These are phyloP conservation scores for Ormyrus labotus DNA, from an alignment of 2,888 invertebrate species.

Conservation along the genomic window DNA sequence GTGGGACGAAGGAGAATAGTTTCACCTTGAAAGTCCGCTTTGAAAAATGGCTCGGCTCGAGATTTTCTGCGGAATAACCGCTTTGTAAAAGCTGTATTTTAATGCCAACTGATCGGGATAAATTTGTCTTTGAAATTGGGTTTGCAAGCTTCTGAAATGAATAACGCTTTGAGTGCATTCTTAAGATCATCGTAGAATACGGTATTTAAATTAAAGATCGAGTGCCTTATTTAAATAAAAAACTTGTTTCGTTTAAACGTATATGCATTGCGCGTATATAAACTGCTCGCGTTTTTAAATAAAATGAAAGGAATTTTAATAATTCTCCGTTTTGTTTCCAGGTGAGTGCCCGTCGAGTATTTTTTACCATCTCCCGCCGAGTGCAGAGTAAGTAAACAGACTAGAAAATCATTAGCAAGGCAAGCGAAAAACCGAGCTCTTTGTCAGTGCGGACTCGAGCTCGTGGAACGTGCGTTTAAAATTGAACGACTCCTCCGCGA, in stretches of 20 bases:
- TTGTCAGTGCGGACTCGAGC: background rate
- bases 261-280: background rate
- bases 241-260: slow-evolving; percentile 12
- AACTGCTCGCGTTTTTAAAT: background rate
- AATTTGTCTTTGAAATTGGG: too few relatives aligned
- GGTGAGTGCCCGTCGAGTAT: background rate
- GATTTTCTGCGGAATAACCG: background rate
- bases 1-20: too few relatives aligned
- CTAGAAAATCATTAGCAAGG: too few relatives aligned
- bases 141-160: background rate
- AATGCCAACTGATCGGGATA: background rate
- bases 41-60: too few relatives aligned
- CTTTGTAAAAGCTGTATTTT: background rate
- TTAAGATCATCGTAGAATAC: background rate
- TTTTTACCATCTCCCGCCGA: background rate
- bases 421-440: background rate
- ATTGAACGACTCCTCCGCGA: background rate
- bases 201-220: background rate
- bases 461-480: background rate
- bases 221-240: slow-evolving; percentile 20
- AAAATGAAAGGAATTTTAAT: background rate
- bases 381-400: too few relatives aligned
- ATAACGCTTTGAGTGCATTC: background rate
- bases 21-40: too few relatives aligned
- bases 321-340: background rate